phyloP scores from a whole-genome alignment of 2,888 invertebrate genomes.

The Heterodera filipjevi region DNA sequence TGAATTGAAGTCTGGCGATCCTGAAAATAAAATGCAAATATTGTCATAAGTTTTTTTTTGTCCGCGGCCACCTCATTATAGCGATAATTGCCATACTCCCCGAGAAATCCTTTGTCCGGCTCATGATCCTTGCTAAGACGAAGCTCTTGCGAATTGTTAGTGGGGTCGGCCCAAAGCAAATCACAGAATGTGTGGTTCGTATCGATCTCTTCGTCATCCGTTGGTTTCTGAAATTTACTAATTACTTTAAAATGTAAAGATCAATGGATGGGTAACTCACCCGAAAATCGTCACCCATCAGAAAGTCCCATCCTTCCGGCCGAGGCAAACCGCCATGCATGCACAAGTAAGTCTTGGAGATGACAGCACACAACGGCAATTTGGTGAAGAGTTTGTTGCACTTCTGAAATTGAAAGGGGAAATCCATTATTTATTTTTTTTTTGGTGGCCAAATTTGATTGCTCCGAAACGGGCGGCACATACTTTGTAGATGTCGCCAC shows the following conservation, averaged over 20 bases:
- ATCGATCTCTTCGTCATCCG: background rate
- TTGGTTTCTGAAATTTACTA: slow-evolving; percentile 5
- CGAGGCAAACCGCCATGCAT: slow-evolving; percentile 47
- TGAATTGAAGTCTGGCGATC: slow-evolving; percentile 13
- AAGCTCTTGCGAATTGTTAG: slow-evolving; percentile 34
- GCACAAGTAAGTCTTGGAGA: slow-evolving; percentile 38
- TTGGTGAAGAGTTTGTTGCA: slow-evolving; percentile 44
- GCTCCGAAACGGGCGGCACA: background rate
- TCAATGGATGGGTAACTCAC: slow-evolving; percentile 26
- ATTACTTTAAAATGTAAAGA: slow-evolving; percentile 38
- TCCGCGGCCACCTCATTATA: background rate
- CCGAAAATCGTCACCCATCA: background rate
- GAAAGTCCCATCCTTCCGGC: slow-evolving; percentile 9
- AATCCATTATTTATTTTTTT: slow-evolving; percentile 20
- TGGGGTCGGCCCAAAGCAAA: slow-evolving; percentile 49
- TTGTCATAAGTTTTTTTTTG: too few relatives aligned
- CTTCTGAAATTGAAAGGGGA: slow-evolving; percentile 30
- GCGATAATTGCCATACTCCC: background rate
- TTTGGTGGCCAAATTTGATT: background rate
- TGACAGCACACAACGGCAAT: slow-evolving; percentile 43
- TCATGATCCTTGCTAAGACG: background rate
- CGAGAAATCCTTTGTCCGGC: background rate
- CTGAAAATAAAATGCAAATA: slow-evolving; percentile 2
- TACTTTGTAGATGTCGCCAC: slow-evolving; percentile 2
- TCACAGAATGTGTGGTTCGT: slow-evolving; percentile 32